Evolutionary conservation across 2,113 vertebrate genomes (phyloP).

Genomic region (Tor tambroides): DNA sequence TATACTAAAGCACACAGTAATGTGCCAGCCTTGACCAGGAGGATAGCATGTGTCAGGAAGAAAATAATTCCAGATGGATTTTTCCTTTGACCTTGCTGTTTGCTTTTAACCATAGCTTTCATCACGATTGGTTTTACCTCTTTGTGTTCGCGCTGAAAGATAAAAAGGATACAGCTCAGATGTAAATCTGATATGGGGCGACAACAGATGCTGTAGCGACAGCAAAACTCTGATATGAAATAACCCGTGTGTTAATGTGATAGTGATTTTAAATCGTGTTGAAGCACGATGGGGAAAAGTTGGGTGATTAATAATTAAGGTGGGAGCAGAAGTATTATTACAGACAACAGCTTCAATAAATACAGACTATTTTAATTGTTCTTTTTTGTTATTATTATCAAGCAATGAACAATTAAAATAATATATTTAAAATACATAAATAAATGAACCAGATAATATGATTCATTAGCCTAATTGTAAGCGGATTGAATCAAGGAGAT

Average conservation of each 20-base stretch:
- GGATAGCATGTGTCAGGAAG: neutral
- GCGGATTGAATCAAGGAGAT: too few relatives aligned
- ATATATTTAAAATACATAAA: too few relatives aligned
- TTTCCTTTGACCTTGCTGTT: constrained; percentile 10
- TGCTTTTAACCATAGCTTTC: constrained; percentile 5
- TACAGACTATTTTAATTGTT: too few relatives aligned
- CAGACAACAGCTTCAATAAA: neutral
- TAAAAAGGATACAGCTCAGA: neutral
- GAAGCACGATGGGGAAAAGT: neutral
- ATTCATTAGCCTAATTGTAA: too few relatives aligned
- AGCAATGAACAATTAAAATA: too few relatives aligned
- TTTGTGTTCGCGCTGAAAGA: neutral
- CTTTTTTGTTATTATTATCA: too few relatives aligned
- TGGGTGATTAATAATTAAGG: neutral
- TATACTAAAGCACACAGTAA: neutral
- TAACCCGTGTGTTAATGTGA: neutral
- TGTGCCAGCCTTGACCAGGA: neutral
- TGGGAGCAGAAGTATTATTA: neutral
- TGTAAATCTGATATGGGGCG: neutral
- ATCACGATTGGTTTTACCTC: neutral
- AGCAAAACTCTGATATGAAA: neutral
- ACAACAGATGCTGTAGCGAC: neutral
- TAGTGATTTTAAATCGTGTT: neutral
- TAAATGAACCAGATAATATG: too few relatives aligned
- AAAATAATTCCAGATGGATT: neutral